Evolutionary conservation across 2,113 vertebrate genomes (phyloP), one percentile per base, ranked within the genome.

Genomic region (Macroglossus sobrinus): DNA sequence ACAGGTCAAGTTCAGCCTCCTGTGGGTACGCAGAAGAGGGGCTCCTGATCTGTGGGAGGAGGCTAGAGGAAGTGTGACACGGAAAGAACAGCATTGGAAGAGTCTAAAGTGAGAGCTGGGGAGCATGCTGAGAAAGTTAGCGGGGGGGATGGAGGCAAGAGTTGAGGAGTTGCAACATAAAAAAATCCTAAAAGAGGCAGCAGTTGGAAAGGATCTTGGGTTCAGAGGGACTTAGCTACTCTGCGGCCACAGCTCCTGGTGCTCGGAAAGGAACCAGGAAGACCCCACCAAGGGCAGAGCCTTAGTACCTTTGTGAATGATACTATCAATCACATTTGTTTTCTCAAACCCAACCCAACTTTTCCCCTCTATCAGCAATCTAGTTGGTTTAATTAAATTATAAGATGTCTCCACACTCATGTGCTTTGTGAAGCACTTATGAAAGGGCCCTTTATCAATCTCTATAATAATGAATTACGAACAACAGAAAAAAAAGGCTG

Each of bases 401-500:
- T 26, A 53, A 4, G 81, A 68, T 19, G 13, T 96, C 96, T 97
- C 61, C 88, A 57, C 84, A 88, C 57, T 81, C 71, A 21, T 74
- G 45, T 84, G 87, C 69, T 66, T 94, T 82, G 87, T 80, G 91
- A 95, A 71, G 38, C 0, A 0, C 72, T 75, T 84, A 47, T 81
- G 69, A 82, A 96, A 97, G 90, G 35, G 57, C 64, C 68, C 33
- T 96, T 97, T 94, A 91, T 94, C 94, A 91, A 90, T 90, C 89
- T 80, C 84, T 75, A n/a, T 76, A 84, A 81, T 90, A 84, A 95
- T 93, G 78, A 97, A 96, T 94, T 76, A 86, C 89, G 90, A 96
- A 86, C 76, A 90, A 80, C 2, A 5, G 19, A 5, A 59, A 96
- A 91, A 43, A 45, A 45, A 45, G 47, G 40, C 57, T 26, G 7